Evolutionary conservation across 2,797 vertebrate species (phyloP).

Genomic region (Percopsis omiscomaycus): DNA sequence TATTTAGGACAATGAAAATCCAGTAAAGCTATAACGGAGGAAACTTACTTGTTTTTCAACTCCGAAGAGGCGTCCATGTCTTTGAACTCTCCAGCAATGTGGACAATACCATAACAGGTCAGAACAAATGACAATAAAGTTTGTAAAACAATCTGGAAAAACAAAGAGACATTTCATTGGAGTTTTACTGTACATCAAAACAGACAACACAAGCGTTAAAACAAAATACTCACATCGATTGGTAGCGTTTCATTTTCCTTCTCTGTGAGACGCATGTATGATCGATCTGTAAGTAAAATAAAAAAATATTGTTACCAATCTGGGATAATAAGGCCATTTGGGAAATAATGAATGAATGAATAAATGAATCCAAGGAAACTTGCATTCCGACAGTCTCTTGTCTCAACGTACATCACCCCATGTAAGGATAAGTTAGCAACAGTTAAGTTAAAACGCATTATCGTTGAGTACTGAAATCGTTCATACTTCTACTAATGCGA

Average conservation of each 20-base stretch:
- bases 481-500: not conserved
- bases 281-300: constrained; percentile 82
- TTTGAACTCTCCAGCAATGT: constrained; percentile 97
- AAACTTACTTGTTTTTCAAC: constrained; percentile 94
- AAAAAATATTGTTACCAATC: constrained; percentile 12
- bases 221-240: constrained; percentile 86
- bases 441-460: not conserved
- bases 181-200: not conserved
- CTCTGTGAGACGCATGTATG: constrained; percentile 95
- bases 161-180: not conserved
- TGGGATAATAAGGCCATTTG: not conserved
- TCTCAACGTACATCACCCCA: not conserved
- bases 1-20: too few relatives aligned
- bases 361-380: not conserved
- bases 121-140: constrained; percentile 93
- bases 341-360: not conserved
- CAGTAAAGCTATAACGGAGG: not conserved
- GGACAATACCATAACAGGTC: constrained; percentile 95
- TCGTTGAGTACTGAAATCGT: not conserved
- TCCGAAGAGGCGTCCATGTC: constrained; percentile 99
- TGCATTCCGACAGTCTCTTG: not conserved
- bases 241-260: constrained; percentile 97
- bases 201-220: not conserved
- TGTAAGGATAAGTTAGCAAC: not conserved
- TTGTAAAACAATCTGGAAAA: constrained; percentile 92